phyloP scores from a whole-genome alignment of 2,113 vertebrate species.

The Embiotoca jacksoni region DNA sequence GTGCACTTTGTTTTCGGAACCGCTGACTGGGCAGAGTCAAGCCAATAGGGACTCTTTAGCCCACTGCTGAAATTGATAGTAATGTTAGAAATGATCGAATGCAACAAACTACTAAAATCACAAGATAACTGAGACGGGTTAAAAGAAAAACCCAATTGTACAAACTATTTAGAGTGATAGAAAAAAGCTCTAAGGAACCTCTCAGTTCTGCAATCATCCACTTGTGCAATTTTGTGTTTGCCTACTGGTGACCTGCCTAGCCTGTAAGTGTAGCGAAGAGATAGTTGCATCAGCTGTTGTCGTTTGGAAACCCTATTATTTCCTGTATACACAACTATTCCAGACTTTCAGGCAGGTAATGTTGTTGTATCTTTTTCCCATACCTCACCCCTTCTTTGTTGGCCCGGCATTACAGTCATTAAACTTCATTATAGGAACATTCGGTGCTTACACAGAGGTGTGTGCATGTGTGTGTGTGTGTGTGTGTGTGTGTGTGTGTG shows the following conservation, averaged over 20 bases:
- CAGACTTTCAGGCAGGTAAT: slow-evolving; percentile 47
- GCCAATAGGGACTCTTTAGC: slow-evolving; percentile 18
- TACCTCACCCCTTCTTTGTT: slow-evolving; percentile 21
- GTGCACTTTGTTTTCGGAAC: slow-evolving; percentile 41
- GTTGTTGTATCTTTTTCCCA: slow-evolving; percentile 35
- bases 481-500: slow-evolving; percentile 41
- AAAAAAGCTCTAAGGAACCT: background rate
- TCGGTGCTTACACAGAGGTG: slow-evolving; percentile 69
- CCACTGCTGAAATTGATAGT: slow-evolving; percentile 48
- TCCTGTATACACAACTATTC: slow-evolving; percentile 27
- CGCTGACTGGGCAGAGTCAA: slow-evolving; percentile 58
- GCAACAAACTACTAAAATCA: slow-evolving; percentile 23
- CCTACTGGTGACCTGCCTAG: background rate
- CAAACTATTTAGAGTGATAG: background rate
- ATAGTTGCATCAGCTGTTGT: slow-evolving; percentile 28
- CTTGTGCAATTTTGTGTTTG: slow-evolving; percentile 15
- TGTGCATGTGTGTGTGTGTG: slow-evolving; percentile 43
- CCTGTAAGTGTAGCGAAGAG: background rate
- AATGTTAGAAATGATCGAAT: slow-evolving; percentile 31
- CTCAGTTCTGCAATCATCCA: slow-evolving; percentile 1
- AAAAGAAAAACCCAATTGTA: background rate
- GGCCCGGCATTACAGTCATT: slow-evolving; percentile 74
- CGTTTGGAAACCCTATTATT: slow-evolving; percentile 53
- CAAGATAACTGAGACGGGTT: background rate
- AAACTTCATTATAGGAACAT: slow-evolving; percentile 82